phyloP scores from a whole-genome alignment of 1,140 invertebrate genomes.

The Cataglyphis hispanica region DNA sequence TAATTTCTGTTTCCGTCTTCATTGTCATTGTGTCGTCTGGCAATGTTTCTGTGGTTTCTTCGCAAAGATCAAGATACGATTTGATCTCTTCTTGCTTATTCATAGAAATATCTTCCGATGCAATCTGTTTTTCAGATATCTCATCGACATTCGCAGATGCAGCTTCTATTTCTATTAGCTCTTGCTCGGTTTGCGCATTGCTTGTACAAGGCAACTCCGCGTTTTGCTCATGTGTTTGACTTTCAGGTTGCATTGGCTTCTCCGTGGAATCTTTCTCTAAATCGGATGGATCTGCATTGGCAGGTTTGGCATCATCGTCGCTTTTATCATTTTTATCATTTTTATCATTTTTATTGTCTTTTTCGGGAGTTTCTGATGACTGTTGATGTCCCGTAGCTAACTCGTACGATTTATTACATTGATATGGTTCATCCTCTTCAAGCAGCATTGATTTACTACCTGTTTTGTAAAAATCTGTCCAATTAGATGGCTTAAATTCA shows the following conservation, averaged over 20 bases:
- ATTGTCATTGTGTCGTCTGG: conserved; percentile 35
- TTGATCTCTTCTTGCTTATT: not conserved
- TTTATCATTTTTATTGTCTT: not conserved
- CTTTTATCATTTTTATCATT: too few species aligned
- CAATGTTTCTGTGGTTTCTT: not conserved
- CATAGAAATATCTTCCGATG: not conserved
- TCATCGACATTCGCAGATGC: not conserved
- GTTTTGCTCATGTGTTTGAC: too few species aligned
- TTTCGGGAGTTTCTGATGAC: too few species aligned
- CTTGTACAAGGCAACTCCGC: too few species aligned
- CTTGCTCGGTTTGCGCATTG: not conserved
- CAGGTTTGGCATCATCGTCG: not conserved
- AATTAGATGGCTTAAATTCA: not conserved
- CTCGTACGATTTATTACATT: too few species aligned
- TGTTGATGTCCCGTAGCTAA: too few species aligned
- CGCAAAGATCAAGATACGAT: not conserved
- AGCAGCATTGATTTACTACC: not conserved
- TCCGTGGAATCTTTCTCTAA: not conserved
- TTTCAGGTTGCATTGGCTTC: not conserved
- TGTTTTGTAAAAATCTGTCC: not conserved
- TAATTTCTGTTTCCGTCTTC: conserved; percentile 77
- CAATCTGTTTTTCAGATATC: conserved; percentile 40
- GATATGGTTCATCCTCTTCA: too few species aligned
- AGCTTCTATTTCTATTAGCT: conserved; percentile 63
- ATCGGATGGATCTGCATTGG: not conserved